phyloP scores from a whole-genome alignment of 2,113 vertebrate genomes.

The Ictalurus furcatus region DNA sequence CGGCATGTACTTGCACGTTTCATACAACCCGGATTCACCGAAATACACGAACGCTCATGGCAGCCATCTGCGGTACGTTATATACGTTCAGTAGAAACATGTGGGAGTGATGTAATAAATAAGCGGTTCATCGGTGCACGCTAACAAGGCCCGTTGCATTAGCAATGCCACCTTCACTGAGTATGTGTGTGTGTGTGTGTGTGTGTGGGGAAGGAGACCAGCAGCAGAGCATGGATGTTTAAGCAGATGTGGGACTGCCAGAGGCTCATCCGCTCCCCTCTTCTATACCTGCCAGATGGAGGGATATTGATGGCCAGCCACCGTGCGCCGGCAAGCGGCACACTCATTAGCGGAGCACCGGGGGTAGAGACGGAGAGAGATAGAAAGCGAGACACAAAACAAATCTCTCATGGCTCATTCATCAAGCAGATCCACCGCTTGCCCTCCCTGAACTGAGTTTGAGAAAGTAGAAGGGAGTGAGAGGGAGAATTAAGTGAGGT shows the following conservation, averaged over 20 bases:
- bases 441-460: conserved; percentile 42
- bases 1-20: conserved; percentile 19
- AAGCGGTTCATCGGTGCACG: conserved; percentile 51
- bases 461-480: conserved; percentile 13
- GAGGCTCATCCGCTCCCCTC: conserved; percentile 48
- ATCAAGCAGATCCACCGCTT: conserved; percentile 47
- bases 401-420: conserved; percentile 53
- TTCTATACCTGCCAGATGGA: conserved; percentile 58
- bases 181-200: neutral
- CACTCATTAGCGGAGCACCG: conserved; percentile 60
- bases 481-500: conserved; percentile 38
- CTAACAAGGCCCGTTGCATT: conserved; percentile 61
- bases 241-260: conserved; percentile 49
- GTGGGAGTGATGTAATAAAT: conserved; percentile 51
- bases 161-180: conserved; percentile 58
- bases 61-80: conserved; percentile 62
- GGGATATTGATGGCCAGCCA: conserved; percentile 59
- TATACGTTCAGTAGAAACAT: conserved; percentile 48
- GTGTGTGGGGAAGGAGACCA: conserved; percentile 54
- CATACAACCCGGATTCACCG: neutral
- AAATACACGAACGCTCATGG: conserved; percentile 13
- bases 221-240: conserved; percentile 33
- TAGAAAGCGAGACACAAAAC: conserved; percentile 49
- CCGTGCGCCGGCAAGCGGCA: conserved; percentile 61
- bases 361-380: conserved; percentile 30